Evolutionary conservation across 2,797 vertebrate species (phyloP).

Genomic region (Otus scops): DNA sequence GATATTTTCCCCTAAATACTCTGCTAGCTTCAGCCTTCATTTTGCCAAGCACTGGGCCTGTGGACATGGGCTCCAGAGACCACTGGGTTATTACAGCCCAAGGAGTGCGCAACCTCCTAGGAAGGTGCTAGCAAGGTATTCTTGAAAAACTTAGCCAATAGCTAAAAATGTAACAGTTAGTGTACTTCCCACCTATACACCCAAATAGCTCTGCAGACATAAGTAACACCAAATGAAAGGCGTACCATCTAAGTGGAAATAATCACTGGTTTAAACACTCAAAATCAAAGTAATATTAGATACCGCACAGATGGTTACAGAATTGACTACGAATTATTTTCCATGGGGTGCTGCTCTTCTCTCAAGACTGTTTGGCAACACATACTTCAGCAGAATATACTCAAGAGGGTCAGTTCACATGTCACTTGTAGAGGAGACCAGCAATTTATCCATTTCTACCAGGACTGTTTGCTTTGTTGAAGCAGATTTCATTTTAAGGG

Average conservation of each 20-base stretch:
- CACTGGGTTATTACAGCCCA: accelerated
- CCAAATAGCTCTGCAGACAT: neutral
- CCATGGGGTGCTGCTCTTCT: neutral
- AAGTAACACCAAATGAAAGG: too few relatives aligned
- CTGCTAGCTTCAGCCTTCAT: neutral
- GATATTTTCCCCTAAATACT: neutral
- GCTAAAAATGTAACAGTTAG: neutral
- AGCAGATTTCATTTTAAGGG: neutral
- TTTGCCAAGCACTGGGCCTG: neutral
- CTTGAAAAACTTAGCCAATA: neutral
- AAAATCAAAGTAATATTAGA: neutral
- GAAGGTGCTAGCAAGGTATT: too few relatives aligned
- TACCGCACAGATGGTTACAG: neutral
- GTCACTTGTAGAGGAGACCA: neutral
- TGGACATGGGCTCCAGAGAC: accelerated
- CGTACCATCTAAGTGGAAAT: accelerated
- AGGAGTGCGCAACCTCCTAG: accelerated
- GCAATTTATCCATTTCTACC: neutral
- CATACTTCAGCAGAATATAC: neutral
- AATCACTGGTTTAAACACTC: neutral
- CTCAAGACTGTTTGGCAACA: neutral
- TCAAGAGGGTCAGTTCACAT: neutral
- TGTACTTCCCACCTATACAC: neutral
- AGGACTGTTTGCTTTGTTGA: neutral
- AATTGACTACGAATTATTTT: neutral